Conservation (phyloP, 2,113 vertebrate genomes). For the Hyla sarda region DNA sequence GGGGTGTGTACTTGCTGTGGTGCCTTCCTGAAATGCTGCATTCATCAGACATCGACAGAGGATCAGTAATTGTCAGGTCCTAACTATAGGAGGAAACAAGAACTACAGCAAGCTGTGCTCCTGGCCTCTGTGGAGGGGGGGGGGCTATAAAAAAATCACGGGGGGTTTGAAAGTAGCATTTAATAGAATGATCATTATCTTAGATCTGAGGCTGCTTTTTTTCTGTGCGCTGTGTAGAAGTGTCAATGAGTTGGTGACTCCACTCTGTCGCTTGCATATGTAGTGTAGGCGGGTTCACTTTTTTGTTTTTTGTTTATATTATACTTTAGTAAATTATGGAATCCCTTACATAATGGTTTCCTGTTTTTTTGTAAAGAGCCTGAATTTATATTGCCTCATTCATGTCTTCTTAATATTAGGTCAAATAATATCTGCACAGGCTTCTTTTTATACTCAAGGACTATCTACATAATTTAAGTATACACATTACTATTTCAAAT, state of each 20-base stretch:
- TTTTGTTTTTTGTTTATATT: neutral
- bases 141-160: neutral
- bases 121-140: neutral
- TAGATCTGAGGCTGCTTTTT: neutral
- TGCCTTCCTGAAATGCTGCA: neutral
- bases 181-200: neutral
- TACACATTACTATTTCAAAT: neutral
- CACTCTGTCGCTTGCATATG: neutral
- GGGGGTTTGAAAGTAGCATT: neutral
- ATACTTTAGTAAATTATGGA: neutral
- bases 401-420: neutral
- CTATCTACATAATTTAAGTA: too few species aligned
- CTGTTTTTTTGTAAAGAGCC: neutral
- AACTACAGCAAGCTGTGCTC: neutral
- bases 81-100: neutral
- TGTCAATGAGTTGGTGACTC: neutral
- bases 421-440: neutral
- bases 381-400: neutral
- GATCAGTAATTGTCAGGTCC: neutral
- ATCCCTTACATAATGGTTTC: neutral
- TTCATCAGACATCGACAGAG: neutral
- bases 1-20: neutral
- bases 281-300: neutral
- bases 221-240: neutral
- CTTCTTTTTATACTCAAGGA: too few species aligned